Evolutionary conservation across 1,140 invertebrate genomes (phyloP), one percentile per base, ranked within the genome.

Genomic region (Dolichoris vasculosae): DNA sequence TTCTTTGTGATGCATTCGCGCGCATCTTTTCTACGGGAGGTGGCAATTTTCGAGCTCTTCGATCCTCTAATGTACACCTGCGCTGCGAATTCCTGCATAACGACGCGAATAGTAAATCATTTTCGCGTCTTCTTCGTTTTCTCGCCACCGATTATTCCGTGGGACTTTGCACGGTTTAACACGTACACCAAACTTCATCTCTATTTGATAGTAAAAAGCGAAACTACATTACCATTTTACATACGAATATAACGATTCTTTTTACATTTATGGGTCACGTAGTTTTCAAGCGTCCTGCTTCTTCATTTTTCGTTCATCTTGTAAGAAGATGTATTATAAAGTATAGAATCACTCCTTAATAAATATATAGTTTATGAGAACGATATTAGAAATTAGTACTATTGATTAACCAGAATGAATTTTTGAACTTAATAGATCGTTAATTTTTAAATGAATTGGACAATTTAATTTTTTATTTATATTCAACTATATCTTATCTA

Each of bases 121-220:
- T 15, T 1, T 76, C 23, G 32, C 23, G 32, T 59, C 82, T 63
- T 75, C 38, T 38, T 59, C 32, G 17, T 64, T 51, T 63, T 59
- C 77, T 75, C 82, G 82, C 20, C 43, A 75, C 30, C 48, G 82
- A 63, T 83, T 83, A 83, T 64, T 83, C 59, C 71, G 13, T 51
- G 43, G n/a, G 30, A 32, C 67, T 35, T 67, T 73, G n/a, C 30
- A n/a, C 75, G 3, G 3, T 4, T 26, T 20, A 59, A 59, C 55
- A 59, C 55, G 48, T 46, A 35, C 69, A 43, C 38, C 46, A 76
- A 35, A 51, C 13, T 35, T 35, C 71, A 75, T n/a, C 40, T 75
- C 11, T 43, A 46, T 75, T 75, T 46, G 2, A n/a, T 30, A 26
- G 38, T 48, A 4, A 3, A 75, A 1, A 40, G n/a, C 38, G 26